Evolutionary conservation across 2,888 invertebrate species (phyloP).

Genomic region (Dryococelus australis): DNA sequence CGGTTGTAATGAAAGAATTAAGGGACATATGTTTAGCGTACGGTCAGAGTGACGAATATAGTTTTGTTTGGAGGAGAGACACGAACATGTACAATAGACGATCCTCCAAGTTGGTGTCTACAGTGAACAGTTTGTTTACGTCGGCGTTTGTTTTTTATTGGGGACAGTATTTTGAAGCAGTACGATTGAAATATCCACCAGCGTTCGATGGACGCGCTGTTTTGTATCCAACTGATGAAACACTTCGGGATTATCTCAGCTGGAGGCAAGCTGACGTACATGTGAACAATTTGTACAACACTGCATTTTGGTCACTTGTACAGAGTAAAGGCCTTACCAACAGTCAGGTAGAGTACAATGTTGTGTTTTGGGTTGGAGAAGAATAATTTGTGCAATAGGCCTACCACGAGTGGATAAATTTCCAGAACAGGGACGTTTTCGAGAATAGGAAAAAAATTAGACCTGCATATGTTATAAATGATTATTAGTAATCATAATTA

Average conservation of each 20-base stretch:
- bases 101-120: slow-evolving; percentile 83
- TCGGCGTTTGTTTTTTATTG: slow-evolving; percentile 88
- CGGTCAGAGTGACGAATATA: slow-evolving; percentile 98
- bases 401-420: too few species aligned
- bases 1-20: slow-evolving; percentile 81
- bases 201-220: slow-evolving; percentile 92
- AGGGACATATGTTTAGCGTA: slow-evolving; percentile 84
- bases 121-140: slow-evolving; percentile 87
- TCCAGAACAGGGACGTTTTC: too few species aligned
- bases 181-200: slow-evolving; percentile 81
- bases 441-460: too few species aligned
- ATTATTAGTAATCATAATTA: too few species aligned
- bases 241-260: slow-evolving; percentile 86
- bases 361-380: too few species aligned
- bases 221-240: slow-evolving; percentile 86
- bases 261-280: slow-evolving; percentile 97
- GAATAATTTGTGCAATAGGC: too few species aligned
- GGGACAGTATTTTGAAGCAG: slow-evolving; percentile 77
- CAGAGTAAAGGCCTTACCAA: slow-evolving; percentile 76
- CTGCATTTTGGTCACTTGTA: slow-evolving; percentile 92
- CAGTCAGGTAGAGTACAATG: slow-evolving; percentile 64
- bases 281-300: slow-evolving; percentile 97
- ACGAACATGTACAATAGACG: slow-evolving; percentile 81
- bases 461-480: too few species aligned
- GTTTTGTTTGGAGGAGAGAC: slow-evolving; percentile 86